Evolutionary conservation across 2,113 vertebrate species (phyloP).

Genomic region (Chaetodon trifascialis): DNA sequence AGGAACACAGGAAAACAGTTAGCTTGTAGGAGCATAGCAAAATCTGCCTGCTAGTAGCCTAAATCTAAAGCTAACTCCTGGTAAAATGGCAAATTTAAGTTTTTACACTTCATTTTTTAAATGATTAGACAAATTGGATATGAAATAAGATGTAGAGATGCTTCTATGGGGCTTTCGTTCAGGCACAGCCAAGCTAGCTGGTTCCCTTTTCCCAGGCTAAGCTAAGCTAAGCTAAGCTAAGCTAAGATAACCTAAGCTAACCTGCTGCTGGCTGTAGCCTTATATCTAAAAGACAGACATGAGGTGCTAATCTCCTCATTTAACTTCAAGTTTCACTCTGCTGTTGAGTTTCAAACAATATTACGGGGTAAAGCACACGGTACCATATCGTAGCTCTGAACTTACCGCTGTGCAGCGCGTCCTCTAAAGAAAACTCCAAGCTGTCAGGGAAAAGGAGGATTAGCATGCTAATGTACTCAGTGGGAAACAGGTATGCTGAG

Average conservation of each 20-base stretch:
- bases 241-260: constrained; percentile 3
- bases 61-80: no score
- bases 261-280: neutral
- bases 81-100: no score
- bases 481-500: neutral
- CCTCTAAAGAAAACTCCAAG: constrained; percentile 74
- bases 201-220: neutral
- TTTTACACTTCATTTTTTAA: no score
- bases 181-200: neutral
- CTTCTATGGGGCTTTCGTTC: neutral
- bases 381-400: neutral
- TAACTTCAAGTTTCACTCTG: neutral
- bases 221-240: neutral
- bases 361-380: neutral
- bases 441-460: constrained; percentile 76
- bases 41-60: no score
- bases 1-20: no score
- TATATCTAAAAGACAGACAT: neutral
- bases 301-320: neutral
- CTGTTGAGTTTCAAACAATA: neutral
- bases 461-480: constrained; percentile 7
- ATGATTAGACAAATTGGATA: no score
- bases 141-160: neutral
- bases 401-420: constrained; percentile 76
- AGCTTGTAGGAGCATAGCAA: no score